Conservation (phyloP, 2,797 vertebrate genomes). For the Vespertilio murinus region DNA sequence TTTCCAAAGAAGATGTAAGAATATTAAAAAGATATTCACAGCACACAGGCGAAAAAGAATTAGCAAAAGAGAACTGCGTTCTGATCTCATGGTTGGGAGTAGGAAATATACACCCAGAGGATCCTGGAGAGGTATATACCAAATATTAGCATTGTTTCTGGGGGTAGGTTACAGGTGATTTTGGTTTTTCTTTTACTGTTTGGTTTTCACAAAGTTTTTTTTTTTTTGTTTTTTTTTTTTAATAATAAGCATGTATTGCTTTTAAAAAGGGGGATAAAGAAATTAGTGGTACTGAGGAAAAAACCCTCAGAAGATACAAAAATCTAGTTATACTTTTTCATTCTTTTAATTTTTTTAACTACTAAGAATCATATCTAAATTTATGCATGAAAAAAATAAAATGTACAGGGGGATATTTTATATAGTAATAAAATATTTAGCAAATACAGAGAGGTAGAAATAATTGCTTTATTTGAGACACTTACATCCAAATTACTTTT, state of each 20-base stretch:
- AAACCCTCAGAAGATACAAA: neutral
- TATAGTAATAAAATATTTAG: constrained; percentile 59
- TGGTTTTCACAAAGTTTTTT: neutral
- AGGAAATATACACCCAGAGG: neutral
- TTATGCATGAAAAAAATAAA: constrained; percentile 21
- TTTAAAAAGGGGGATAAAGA: neutral
- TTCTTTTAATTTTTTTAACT: constrained; percentile 46
- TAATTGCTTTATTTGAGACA: constrained; percentile 75
- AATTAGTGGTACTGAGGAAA: neutral
- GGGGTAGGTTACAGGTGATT: neutral
- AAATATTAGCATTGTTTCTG: constrained; percentile 29
- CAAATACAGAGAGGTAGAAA: constrained; percentile 70
- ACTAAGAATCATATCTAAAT: constrained; percentile 49
- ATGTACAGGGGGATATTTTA: constrained; percentile 1
- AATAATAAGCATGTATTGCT: neutral
- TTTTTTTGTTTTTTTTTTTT: neutral
- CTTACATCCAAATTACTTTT: constrained; percentile 62
- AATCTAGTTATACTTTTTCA: constrained; percentile 34
- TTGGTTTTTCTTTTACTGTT: neutral
- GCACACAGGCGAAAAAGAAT: neutral
- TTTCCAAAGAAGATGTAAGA: constrained; percentile 24
- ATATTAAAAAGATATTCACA: neutral
- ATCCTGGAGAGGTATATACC: neutral
- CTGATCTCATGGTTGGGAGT: neutral
- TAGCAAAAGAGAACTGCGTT: neutral